These are phyloP conservation scores for Porites lobata DNA, from an alignment of 92 coral and sea anemone species.

Conservation along the genomic window DNA sequence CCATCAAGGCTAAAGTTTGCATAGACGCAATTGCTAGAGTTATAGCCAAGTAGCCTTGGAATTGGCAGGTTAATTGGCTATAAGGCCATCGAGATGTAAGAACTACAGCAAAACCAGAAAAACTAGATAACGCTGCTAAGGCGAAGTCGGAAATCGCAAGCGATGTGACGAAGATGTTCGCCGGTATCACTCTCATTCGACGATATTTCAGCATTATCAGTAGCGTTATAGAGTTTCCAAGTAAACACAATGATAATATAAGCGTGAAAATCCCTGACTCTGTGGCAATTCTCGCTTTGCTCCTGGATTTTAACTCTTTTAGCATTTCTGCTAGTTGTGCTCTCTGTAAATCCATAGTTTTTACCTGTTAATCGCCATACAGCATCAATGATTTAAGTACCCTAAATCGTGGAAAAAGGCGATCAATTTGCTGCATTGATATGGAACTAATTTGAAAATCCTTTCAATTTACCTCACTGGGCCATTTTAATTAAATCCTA, in stretches of 20 bases:
- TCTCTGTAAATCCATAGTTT: neutral
- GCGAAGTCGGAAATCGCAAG: neutral
- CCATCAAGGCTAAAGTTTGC: constrained; percentile 70
- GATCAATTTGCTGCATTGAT: too few species aligned
- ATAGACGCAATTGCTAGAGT: constrained; percentile 61
- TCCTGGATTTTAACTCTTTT: constrained; percentile 48
- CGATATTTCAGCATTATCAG: neutral
- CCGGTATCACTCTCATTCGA: neutral
- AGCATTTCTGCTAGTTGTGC: constrained; percentile 21
- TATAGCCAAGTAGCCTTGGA: constrained; percentile 62
- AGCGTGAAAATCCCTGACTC: constrained; percentile 45
- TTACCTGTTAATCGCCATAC: neutral
- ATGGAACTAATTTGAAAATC: too few species aligned
- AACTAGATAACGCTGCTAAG: neutral
- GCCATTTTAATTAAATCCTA: too few species aligned
- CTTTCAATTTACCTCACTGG: too few species aligned
- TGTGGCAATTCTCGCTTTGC: constrained; percentile 32
- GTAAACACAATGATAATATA: neutral
- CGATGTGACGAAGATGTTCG: neutral
- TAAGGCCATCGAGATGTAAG: constrained; percentile 56
- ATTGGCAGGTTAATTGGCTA: constrained; percentile 52
- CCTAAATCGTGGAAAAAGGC: too few species aligned
- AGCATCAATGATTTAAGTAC: too few species aligned
- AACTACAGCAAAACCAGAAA: neutral
- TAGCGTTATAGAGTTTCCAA: constrained; percentile 1